Percentiles rank a stretch among this genome's conserved stretches.
Conservation (phyloP, 2,888 invertebrate species). For the Steromphala cineraria region DNA sequence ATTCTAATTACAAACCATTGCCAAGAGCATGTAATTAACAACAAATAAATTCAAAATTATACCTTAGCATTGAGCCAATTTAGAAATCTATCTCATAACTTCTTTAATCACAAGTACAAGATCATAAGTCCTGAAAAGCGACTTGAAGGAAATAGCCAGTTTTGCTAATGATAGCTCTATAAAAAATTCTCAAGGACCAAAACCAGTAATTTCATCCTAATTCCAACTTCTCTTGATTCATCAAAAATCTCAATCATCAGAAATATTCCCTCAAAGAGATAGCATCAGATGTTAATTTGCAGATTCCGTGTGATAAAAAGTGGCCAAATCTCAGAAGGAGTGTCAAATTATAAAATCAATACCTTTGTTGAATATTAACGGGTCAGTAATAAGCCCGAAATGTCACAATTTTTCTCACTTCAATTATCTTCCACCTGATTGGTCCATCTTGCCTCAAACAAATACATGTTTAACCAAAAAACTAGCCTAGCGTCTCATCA, state of each 20-base stretch:
- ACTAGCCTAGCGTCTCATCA: neutral
- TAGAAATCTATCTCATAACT: neutral
- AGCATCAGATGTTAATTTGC: neutral
- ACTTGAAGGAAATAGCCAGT: neutral
- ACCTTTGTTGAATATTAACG: neutral
- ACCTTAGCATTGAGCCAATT: neutral
- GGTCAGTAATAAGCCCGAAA: neutral
- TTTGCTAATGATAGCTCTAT: neutral
- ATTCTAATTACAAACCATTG: neutral
- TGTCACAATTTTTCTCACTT: neutral
- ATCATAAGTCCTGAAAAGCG: neutral
- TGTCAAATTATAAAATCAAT: neutral
- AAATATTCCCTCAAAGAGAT: neutral
- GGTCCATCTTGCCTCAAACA: neutral
- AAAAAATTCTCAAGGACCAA: neutral
- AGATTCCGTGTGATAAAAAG: neutral
- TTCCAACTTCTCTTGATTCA: neutral
- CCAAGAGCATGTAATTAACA: neutral
- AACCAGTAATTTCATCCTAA: neutral
- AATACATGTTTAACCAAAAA: neutral
- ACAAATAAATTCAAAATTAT: neutral
- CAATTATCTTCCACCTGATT: neutral
- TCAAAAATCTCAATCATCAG: neutral
- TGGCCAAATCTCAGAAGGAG: neutral
- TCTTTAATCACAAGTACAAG: neutral